Base-by-base conservation (phyloP, 1,140 invertebrate species). In the Caerostris darwini region DNA sequence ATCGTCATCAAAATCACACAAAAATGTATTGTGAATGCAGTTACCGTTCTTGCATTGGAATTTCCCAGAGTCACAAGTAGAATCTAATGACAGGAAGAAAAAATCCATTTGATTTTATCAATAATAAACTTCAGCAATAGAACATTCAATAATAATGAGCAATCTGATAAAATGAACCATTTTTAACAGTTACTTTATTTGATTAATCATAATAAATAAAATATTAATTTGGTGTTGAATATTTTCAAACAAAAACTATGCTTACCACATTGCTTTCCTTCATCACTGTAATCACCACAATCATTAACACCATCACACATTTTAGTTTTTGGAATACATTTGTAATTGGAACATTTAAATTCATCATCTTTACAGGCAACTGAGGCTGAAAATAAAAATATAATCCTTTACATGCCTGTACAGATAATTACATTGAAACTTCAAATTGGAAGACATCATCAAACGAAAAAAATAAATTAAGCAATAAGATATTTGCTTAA, bases 1-100 rank as follows among this genome's bases (percentile, higher is more conserved):
- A 94, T 97, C 97, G 94, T 96, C 96, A 94, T 97, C 96, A 95
- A 96, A 96, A 95, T 97, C 96, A 96, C 97, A 97, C 7, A 95
- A 95, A 71, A 90, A 94, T 19, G 50, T 94, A 56, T 91, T 95
- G 96, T 93, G 95, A 61, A 97, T 96, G 95, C 97, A 97, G 19
- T 95, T 95, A 3, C 95, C 96, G 95, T 96, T 96, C 77, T 93
- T 95, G 94, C 96, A 97, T 10, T 95, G 95, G 93, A 96, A 96
- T 94, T 95, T 95, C n/a, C 95, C 95, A 58, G 94, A 81, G 14
- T 95, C 95, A 95, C 96, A 96, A 19, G 95, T 95, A 19, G 94
- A 87, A 59, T 94, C 94, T 94, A 61, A 59, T 64, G 53, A 92
- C 2, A n/a, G 50, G 19, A 10, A 71, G 3, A 71, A 10, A 4